Evolutionary conservation across 2,888 invertebrate species (phyloP).

Genomic region (Heliconius charithonia): DNA sequence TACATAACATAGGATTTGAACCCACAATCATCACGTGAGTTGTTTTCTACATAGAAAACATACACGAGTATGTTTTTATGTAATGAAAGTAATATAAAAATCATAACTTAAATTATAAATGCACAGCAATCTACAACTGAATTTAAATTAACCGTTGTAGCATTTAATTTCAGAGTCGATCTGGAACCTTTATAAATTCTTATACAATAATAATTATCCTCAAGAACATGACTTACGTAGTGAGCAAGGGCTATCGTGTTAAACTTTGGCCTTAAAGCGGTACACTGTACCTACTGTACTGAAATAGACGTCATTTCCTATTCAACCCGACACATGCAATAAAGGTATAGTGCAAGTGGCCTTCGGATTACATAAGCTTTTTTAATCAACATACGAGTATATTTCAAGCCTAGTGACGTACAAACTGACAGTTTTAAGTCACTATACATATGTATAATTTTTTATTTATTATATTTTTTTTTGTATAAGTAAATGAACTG

Average conservation of each 20-base stretch:
- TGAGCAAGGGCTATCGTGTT: constrained; percentile 39
- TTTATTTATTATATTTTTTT: too few relatives aligned
- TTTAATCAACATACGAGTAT: constrained; percentile 9
- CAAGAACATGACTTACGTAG: constrained; percentile 25
- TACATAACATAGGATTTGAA: too few relatives aligned
- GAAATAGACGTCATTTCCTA: constrained; percentile 70
- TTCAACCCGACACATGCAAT: constrained; percentile 66
- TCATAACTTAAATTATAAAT: not conserved
- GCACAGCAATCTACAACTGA: not conserved
- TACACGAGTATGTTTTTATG: too few relatives aligned
- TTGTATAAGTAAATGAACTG: not conserved
- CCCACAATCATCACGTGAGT: too few relatives aligned
- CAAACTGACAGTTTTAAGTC: not conserved
- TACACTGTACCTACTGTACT: constrained; percentile 50
- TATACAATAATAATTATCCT: constrained; percentile 6
- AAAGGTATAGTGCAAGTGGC: constrained; percentile 60
- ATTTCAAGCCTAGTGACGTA: constrained; percentile 11
- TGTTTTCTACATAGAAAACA: too few relatives aligned
- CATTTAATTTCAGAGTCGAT: not conserved
- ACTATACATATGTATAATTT: not conserved
- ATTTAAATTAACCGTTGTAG: not conserved
- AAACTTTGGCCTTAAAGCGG: constrained; percentile 47
- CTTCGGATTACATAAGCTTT: constrained; percentile 22
- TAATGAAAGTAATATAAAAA: not conserved
- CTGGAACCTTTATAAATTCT: constrained; percentile 5